Base-by-base conservation (phyloP, 2,113 vertebrate genomes). In the Empidonax traillii region DNA sequence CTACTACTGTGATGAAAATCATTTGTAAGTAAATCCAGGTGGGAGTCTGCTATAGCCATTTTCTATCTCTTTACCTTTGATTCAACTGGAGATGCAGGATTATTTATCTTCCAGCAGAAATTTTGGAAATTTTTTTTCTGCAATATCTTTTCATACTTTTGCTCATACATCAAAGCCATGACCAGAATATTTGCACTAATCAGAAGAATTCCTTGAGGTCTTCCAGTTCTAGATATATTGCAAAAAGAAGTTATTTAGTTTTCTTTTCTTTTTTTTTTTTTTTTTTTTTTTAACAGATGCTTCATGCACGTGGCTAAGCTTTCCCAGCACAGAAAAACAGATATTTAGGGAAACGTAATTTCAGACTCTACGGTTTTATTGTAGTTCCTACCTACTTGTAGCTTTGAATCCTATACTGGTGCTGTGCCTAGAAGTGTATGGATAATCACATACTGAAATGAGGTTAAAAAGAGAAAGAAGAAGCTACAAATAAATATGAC, bases 291-390 rank as follows among this genome's bases (percentile, higher is more conserved):
- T 4, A 24, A 35, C 20, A 25, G 10, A 44, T 37, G 1, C 4
- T 37, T 55, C 7, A 16, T 6, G 2, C 3, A 76, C 76, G 6
- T 24, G 5, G 3, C 1, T 63, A 75, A 59, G 6, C 0, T 72
- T 66, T 79, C 7, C 14, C 24, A 83, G 12, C 16, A 28, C 10
- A 10, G 27, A n/a, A 59, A 59, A 8, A 11, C 1, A 51, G 31
- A 52, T 67, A 71, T 55, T 79, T 76, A 37, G 5, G 33, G 31
- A 71, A 83, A 65, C 5, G 31, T 27, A 61, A 61, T 61, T 65
- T 76, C 49, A 91, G 31, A 73, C 4, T 35, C 4, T 46, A 9
- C 25, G 6, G 3, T 61, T 92, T 83, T 58, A 56, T 13, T 37
- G 6, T 43, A 61, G 10, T 56, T 73, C 4, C 9, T 69, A 25